Evolutionary conservation across 1,140 invertebrate genomes (phyloP).

Genomic region (Meloidogyne exigua): DNA sequence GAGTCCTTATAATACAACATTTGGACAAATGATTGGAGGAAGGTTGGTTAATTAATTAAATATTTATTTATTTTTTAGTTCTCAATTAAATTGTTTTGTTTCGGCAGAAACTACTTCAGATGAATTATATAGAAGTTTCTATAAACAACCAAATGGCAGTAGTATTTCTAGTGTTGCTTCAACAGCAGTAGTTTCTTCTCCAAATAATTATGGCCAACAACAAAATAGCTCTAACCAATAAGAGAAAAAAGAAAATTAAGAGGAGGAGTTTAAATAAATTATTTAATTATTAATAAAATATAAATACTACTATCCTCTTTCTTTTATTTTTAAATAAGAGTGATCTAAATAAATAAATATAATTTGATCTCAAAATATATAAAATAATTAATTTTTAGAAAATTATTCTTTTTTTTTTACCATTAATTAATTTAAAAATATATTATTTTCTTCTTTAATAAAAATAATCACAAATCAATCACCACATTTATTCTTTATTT

Average conservation of each 20-base stretch:
- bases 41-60: neutral
- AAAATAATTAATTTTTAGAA: too few species aligned
- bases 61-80: neutral
- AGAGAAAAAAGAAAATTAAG: neutral
- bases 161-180: slow-evolving; percentile 1
- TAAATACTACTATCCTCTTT: too few species aligned
- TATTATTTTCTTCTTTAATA: neutral
- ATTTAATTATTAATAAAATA: neutral
- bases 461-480: neutral
- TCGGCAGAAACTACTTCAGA: neutral
- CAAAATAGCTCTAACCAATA: neutral
- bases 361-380: too few species aligned
- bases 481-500: neutral
- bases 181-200: slow-evolving; percentile 20
- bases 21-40: slow-evolving; percentile 41
- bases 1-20: slow-evolving; percentile 19
- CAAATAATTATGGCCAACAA: slow-evolving; percentile 6
- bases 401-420: neutral
- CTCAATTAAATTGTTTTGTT: slow-evolving; percentile 24
- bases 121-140: slow-evolving; percentile 1
- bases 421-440: neutral
- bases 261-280: neutral
- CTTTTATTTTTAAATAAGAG: too few species aligned
- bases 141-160: slow-evolving; percentile 7
- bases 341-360: too few species aligned